Conservation (phyloP, 2,113 vertebrate species). For the Eonycteris spelaea region DNA sequence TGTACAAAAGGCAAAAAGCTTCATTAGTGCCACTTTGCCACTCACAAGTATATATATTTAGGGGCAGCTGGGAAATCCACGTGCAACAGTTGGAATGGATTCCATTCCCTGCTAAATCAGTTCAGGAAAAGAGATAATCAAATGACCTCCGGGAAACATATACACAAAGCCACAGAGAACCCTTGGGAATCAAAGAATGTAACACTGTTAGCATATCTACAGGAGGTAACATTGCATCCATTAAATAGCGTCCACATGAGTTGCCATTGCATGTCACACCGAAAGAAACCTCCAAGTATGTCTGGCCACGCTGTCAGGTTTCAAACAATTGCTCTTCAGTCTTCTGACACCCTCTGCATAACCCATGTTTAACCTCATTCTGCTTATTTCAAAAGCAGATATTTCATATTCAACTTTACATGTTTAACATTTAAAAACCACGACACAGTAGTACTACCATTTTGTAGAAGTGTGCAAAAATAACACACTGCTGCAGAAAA, state of each 20-base stretch:
- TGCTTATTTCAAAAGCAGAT: conserved; percentile 73
- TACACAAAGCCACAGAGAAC: conserved; percentile 85
- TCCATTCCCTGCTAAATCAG: conserved; percentile 84
- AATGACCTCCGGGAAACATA: conserved; percentile 79
- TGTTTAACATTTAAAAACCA: conserved; percentile 65
- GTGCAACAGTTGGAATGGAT: conserved; percentile 86
- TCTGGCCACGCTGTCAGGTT: conserved; percentile 78
- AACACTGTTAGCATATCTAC: conserved; percentile 88
- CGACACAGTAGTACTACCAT: conserved; percentile 82
- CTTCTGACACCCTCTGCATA: not conserved
- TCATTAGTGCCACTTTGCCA: conserved; percentile 85
- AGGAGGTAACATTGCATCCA: conserved; percentile 82
- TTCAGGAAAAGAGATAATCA: conserved; percentile 86
- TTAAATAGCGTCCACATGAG: conserved; percentile 80
- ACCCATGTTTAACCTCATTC: conserved; percentile 59
- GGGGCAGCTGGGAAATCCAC: conserved; percentile 85
- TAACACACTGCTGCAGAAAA: conserved; percentile 80
- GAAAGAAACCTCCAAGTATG: conserved; percentile 67
- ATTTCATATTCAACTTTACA: conserved; percentile 72
- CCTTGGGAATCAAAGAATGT: conserved; percentile 82
- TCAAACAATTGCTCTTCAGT: conserved; percentile 75
- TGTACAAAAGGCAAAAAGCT: conserved; percentile 89
- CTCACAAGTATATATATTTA: conserved; percentile 86
- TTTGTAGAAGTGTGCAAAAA: conserved; percentile 81
- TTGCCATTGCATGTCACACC: conserved; percentile 77